These are phyloP conservation scores for Leptosomus discolor DNA, from an alignment of 2,113 vertebrate species.

Conservation along the genomic window DNA sequence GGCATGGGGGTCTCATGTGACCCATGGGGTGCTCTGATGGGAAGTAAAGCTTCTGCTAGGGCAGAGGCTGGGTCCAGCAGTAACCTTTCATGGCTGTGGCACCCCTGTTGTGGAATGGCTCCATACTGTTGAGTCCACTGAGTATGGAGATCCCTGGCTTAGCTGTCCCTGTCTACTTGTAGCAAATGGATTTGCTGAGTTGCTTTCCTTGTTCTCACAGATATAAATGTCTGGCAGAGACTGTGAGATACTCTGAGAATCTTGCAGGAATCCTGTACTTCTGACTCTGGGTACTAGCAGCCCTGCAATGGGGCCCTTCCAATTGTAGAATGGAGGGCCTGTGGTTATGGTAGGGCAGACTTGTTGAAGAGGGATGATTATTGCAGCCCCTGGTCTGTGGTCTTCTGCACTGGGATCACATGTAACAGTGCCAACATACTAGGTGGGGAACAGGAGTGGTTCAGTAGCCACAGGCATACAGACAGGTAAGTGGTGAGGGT, in stretches of 20 bases:
- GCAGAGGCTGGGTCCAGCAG: not conserved
- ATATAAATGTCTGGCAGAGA: not conserved
- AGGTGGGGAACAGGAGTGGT: not conserved
- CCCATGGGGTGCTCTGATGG: not conserved
- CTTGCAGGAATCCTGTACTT: not conserved
- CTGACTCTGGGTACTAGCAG: not conserved
- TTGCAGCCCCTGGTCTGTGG: not conserved
- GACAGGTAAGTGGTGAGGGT: not conserved
- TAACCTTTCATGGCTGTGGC: not conserved
- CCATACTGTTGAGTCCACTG: accelerated
- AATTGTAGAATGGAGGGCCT: not conserved
- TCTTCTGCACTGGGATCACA: not conserved
- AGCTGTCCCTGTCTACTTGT: not conserved
- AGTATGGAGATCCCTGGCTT: not conserved
- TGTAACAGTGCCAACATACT: not conserved
- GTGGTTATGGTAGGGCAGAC: not conserved
- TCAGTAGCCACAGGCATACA: not conserved
- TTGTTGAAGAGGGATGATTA: not conserved
- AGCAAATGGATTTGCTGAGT: not conserved
- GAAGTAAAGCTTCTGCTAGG: not conserved
- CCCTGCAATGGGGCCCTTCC: not conserved
- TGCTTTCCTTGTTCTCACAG: not conserved
- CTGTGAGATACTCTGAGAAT: accelerated
- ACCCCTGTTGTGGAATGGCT: not conserved
- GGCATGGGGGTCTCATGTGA: accelerated